Conservation (phyloP, 2,888 invertebrate species). For the Liodrosophila aerea region DNA sequence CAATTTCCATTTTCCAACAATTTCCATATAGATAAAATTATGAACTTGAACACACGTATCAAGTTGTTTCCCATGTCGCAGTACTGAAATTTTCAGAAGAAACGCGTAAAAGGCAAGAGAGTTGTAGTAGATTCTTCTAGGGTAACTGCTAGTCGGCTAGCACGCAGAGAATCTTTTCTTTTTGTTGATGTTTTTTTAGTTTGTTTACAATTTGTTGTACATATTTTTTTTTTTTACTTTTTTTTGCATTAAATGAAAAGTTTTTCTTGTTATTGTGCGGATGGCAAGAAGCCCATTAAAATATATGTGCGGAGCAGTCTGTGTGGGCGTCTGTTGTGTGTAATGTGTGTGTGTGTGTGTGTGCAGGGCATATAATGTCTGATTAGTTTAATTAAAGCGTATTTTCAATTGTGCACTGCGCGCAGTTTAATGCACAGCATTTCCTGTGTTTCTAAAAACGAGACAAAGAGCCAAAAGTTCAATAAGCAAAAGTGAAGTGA, state of each 20-base stretch:
- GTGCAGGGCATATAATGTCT: constrained; percentile 52
- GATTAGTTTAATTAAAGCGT: constrained; percentile 77
- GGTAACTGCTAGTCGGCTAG: too few relatives aligned
- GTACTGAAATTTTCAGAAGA: neutral
- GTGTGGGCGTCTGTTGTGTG: constrained; percentile 54
- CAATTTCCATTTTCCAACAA: too few relatives aligned
- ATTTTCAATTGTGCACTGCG: constrained; percentile 67
- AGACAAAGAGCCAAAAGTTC: constrained; percentile 30
- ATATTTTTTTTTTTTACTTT: constrained; percentile 7
- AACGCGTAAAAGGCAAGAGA: too few relatives aligned
- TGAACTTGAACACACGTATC: too few relatives aligned
- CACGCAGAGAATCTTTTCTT: too few relatives aligned
- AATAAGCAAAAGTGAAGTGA: constrained; percentile 43
- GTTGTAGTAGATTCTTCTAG: too few relatives aligned
- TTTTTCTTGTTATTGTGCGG: constrained; percentile 11
- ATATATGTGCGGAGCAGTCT: constrained; percentile 24
- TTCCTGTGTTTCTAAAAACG: constrained; percentile 33
- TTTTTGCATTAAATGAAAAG: constrained; percentile 39
- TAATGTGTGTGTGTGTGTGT: constrained; percentile 7
- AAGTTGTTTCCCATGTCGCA: too few relatives aligned
- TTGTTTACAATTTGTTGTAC: constrained; percentile 16
- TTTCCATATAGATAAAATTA: too few relatives aligned
- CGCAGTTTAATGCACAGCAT: constrained; percentile 53
- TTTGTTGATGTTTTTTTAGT: constrained; percentile 19
- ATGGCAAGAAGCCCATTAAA: constrained; percentile 44